phyloP scores from a whole-genome alignment of 2,888 invertebrate species.

The Plebejus anna region DNA sequence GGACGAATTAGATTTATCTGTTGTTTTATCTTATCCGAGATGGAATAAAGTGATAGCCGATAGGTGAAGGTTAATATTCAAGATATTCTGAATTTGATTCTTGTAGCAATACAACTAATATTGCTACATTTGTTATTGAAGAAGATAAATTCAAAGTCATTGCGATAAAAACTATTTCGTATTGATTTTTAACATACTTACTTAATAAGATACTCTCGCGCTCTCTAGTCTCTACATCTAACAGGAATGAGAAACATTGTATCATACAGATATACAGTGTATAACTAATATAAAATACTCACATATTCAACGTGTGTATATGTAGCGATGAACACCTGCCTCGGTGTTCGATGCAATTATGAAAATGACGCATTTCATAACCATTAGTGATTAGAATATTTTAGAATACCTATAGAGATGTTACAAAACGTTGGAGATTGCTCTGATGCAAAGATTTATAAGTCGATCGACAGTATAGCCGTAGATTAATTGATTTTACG shows the following conservation, averaged over 20 bases:
- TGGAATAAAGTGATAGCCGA: slow-evolving; percentile 10
- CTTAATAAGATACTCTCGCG: not conserved
- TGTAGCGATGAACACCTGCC: not conserved
- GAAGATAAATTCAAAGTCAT: not conserved
- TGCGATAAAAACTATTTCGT: not conserved
- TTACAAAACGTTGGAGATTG: slow-evolving; percentile 10
- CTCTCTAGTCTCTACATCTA: not conserved
- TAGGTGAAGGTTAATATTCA: slow-evolving; percentile 1
- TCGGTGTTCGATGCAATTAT: slow-evolving; percentile 7
- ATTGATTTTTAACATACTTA: not conserved
- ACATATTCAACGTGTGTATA: not conserved
- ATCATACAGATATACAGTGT: not conserved
- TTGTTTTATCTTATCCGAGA: slow-evolving; percentile 20
- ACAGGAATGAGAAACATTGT: not conserved
- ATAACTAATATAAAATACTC: too few species aligned
- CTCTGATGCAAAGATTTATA: not conserved
- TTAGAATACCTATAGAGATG: not conserved
- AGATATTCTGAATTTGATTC: not conserved
- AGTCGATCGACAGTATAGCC: not conserved
- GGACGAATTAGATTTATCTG: not conserved
- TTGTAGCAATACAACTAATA: not conserved
- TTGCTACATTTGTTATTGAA: not conserved
- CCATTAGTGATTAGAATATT: not conserved
- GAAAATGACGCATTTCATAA: slow-evolving; percentile 14
- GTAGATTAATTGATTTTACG: not conserved